Conservation (phyloP, 2,888 invertebrate genomes). For the Phengaris arion region DNA sequence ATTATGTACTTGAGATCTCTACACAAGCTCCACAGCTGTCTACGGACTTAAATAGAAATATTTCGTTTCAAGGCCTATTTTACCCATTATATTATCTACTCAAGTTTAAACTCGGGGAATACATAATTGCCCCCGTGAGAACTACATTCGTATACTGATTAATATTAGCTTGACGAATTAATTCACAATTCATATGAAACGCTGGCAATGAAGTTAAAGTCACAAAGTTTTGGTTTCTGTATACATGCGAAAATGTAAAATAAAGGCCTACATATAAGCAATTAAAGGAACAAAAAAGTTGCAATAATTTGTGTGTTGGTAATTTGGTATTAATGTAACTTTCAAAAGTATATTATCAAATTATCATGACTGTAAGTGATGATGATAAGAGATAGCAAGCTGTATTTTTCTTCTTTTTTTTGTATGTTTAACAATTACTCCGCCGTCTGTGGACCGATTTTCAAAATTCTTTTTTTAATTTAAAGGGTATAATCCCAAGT, state of each 20-base stretch:
- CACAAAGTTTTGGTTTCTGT: background rate
- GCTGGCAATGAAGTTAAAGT: background rate
- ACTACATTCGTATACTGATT: background rate
- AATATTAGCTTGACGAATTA: slow-evolving; percentile 7
- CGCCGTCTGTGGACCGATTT: too few species aligned
- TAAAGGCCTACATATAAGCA: background rate
- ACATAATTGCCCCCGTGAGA: background rate
- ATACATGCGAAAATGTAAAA: background rate
- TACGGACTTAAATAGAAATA: background rate
- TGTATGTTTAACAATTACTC: too few species aligned
- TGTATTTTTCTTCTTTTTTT: too few species aligned
- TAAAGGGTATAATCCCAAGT: too few species aligned
- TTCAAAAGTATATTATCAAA: too few species aligned
- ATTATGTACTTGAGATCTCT: too few species aligned
- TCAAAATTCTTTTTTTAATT: too few species aligned
- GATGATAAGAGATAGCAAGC: too few species aligned
- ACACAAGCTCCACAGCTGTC: background rate
- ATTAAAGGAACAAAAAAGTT: too few species aligned
- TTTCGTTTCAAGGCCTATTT: slow-evolving; percentile 5
- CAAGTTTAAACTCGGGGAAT: background rate
- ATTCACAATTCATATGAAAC: slow-evolving; percentile 2
- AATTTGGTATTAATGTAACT: too few species aligned
- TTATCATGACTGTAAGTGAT: too few species aligned
- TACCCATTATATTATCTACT: background rate
- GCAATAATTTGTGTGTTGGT: too few species aligned